Evolutionary conservation across 2,113 vertebrate species (phyloP), one percentile per base, ranked within the genome.

Genomic region (Brachypodius melanocephalos): DNA sequence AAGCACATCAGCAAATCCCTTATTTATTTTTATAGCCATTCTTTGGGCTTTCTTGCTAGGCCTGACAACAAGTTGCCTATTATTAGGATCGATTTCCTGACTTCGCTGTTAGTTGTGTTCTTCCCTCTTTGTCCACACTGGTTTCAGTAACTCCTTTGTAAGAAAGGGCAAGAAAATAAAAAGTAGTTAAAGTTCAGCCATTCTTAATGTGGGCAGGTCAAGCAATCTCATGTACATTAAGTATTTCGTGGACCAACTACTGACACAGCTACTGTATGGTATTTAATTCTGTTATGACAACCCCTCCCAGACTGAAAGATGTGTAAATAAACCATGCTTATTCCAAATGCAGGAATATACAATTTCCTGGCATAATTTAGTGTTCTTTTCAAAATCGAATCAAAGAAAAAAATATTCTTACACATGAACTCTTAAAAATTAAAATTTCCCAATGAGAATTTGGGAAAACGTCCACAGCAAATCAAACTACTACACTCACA

Each of bases 401-500:
- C 1, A 55, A 86, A 10, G 0, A 19, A 74, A 63, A 63, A 57
- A 36, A 8, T 29, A 16, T 15, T 42, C 14, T n/a, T 73, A 45
- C 8, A 42, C 9, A 25, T 21, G 32, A 32, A 46, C 17, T 31
- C 58, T 29, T 49, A 75, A 67, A 84, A 83, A 43, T 14, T 0
- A 68, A 48, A 26, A 54, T 19, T 52, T 79, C 17, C 12, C 13
- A 10, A 12, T 7, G 5, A 65, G 34, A 75, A 83, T 29, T 4
- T 8, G 12, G 14, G 26, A 43, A n/a, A 25, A 61, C 18, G 19
- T 31, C 48, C 12, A 31, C 6, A 38, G 61, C 26, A 72, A 68
- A 40, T 22, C 49, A 62, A 55, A n/a, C 17, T 40, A 15, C 36
- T 0, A 0, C 24, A 55, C 9, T 10, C 34, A 32, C 1, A 1